These are phyloP conservation scores for Helicolenus hilgendorfi DNA, from an alignment of 2,797 vertebrate genomes.

Conservation along the genomic window DNA sequence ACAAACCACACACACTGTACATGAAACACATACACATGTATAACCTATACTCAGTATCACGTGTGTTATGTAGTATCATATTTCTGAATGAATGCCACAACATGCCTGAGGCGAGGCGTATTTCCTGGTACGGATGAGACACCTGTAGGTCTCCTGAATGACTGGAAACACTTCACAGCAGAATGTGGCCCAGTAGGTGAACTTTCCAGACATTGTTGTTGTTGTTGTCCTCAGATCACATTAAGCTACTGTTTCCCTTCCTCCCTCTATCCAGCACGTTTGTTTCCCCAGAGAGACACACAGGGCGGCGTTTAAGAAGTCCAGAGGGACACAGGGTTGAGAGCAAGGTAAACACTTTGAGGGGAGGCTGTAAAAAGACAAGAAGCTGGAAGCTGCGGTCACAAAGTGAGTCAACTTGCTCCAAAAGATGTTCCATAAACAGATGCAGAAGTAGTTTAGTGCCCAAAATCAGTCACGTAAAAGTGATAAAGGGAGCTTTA, in stretches of 20 bases:
- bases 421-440: conserved; percentile 17
- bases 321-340: conserved; percentile 50
- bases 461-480: background rate
- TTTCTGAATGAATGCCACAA: conserved; percentile 22
- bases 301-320: conserved; percentile 39
- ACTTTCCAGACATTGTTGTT: conserved; percentile 65
- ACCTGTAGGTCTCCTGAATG: conserved; percentile 53
- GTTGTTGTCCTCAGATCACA: conserved; percentile 43
- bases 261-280: conserved; percentile 42
- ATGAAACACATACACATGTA: conserved; percentile 1
- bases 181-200: conserved; percentile 38
- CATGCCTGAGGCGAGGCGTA: conserved; percentile 11
- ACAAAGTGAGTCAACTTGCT: conserved; percentile 40
- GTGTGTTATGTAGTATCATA: background rate
- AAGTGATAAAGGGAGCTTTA: background rate
- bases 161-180: conserved; percentile 47
- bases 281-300: conserved; percentile 40
- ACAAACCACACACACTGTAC: background rate
- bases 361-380: conserved; percentile 35
- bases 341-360: conserved; percentile 64
- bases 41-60: background rate
- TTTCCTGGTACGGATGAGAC: conserved; percentile 55
- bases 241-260: conserved; percentile 45
- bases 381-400: conserved; percentile 43
- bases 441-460: background rate